Evolutionary conservation across 2,113 vertebrate genomes (phyloP).

Genomic region (Myrmecophaga tridactyla): DNA sequence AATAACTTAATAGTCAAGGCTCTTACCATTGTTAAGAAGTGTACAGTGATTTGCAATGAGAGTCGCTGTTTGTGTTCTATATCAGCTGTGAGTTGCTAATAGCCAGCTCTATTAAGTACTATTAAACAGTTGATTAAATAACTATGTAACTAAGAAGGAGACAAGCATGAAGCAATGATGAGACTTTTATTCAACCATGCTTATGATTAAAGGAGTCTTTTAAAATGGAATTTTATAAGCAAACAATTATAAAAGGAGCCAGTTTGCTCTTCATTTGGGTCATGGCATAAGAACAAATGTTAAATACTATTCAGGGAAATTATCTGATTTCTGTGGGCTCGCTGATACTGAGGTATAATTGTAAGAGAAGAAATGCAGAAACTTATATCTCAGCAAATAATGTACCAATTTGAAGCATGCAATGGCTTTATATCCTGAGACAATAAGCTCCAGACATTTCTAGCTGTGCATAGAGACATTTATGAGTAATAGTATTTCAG

Average conservation of each 20-base stretch:
- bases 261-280: not conserved
- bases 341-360: not conserved
- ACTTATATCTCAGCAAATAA: not conserved
- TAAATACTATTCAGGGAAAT: not conserved
- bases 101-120: not conserved
- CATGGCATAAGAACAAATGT: not conserved
- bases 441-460: not conserved
- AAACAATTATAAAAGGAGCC: not conserved
- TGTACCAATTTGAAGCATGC: not conserved
- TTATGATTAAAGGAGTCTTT: not conserved
- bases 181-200: not conserved
- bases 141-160: not conserved
- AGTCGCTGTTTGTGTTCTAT: not conserved
- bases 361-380: not conserved
- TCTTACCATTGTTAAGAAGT: too few species aligned
- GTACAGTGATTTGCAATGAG: not conserved
- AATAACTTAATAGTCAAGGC: not conserved
- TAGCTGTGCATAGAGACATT: fast-evolving
- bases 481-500: not conserved
- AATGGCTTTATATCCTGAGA: fast-evolving
- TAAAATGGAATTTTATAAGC: not conserved
- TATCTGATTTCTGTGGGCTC: not conserved
- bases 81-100: not conserved
- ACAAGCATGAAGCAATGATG: not conserved
- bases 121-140: not conserved